Evolutionary conservation across 2,888 invertebrate species (phyloP), one percentile per base, ranked within the genome.

Genomic region (Hemithea aestivaria): DNA sequence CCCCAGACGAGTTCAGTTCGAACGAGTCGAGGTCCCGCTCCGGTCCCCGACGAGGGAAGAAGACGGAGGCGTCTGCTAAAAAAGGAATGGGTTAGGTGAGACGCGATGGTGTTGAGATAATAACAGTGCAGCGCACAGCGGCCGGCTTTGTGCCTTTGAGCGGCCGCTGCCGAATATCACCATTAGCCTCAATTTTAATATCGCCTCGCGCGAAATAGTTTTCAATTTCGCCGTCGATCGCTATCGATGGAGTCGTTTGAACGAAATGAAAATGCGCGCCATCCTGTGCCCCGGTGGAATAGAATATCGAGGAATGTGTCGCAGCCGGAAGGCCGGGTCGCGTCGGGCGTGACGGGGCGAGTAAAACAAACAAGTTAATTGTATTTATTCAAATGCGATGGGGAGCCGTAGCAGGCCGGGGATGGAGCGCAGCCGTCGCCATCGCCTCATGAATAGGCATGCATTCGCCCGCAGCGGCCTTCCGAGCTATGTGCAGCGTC

Each of bases 301-400:
- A 8, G 25, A 27, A 12, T 27, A 30, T 40, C 30, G 20, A 25
- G 63, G 73, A 72, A 76, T 76, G 66, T 61, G 63, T 62, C 62
- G 54, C 58, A 59, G 58, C 61, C 65, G 68, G 66, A 64, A 71
- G 72, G 67, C 63, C 57, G 64, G 64, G 66, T 65, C 65, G 63
- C 59, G 56, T 43, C 49, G 74, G 73, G 73, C 69, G 73, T 69
- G 62, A 61, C 66, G 56, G 68, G 73, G 64, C 67, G 70, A 70
- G 73, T 73, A 83, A 84, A 84, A 83, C 85, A 87, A 85, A 87
- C 83, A 85, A 87, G 83, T 81, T 84, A 87, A 87, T 87, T 84
- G 84, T 87, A 83, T 85, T 84, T 87, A 85, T 87, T 87, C 78
- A 84, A 85, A 87, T 85, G 76, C 58, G 73, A 58, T 56, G 58